Conservation (phyloP, 2,113 vertebrate genomes). For the Chrysochloris asiatica region DNA sequence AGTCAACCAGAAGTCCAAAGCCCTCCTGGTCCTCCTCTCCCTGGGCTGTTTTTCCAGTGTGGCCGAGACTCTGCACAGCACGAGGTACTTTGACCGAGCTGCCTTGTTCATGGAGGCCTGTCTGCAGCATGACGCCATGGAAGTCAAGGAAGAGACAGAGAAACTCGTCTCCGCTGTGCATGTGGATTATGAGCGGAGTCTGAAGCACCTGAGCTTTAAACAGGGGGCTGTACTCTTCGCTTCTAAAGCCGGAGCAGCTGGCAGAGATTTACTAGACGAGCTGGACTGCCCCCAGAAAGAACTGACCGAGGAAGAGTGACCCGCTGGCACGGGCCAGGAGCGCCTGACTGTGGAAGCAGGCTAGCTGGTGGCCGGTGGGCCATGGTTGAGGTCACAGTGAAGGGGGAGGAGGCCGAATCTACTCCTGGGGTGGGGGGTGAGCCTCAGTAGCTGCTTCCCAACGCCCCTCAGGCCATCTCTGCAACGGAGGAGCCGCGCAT, state of each 20-base stretch:
- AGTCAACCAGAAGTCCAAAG: slow-evolving; percentile 98
- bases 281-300: slow-evolving; percentile 84
- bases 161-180: slow-evolving; percentile 91
- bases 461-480: neutral
- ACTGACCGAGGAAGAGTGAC: slow-evolving; percentile 52
- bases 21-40: slow-evolving; percentile 95
- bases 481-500: neutral
- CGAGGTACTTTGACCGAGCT: slow-evolving; percentile 96
- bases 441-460: no score
- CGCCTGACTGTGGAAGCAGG: neutral
- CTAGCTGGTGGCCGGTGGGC: accelerated
- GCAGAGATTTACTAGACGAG: slow-evolving; percentile 91
- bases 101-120: slow-evolving; percentile 97
- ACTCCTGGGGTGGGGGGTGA: no score
- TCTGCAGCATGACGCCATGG: slow-evolving; percentile 90
- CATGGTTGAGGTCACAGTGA: no score
- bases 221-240: slow-evolving; percentile 93
- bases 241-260: slow-evolving; percentile 90
- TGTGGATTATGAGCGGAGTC: slow-evolving; percentile 91
- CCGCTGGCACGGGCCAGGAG: neutral
- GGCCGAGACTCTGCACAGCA: slow-evolving; percentile 95
- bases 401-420: neutral
- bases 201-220: slow-evolving; percentile 91
- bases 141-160: slow-evolving; percentile 93
- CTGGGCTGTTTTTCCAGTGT: slow-evolving; percentile 95